phyloP scores from a whole-genome alignment of 2,888 invertebrate genomes.

The Ochropacha duplaris region DNA sequence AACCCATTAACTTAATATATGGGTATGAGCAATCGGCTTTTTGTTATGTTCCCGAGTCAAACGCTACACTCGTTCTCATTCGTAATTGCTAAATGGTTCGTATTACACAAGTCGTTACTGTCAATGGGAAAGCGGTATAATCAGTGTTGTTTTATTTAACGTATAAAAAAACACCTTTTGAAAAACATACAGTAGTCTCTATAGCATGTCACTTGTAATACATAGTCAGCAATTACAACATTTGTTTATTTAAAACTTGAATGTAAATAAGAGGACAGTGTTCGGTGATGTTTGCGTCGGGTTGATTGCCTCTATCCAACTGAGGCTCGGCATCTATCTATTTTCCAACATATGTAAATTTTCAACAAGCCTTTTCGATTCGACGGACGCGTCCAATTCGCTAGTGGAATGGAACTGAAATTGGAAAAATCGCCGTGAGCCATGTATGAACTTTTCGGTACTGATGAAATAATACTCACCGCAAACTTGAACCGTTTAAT shows the following conservation, averaged over 20 bases:
- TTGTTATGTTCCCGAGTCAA: slow-evolving; percentile 55
- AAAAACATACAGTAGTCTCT: slow-evolving; percentile 6
- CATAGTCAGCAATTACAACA: slow-evolving; percentile 37
- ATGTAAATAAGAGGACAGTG: slow-evolving; percentile 55
- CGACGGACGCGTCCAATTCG: slow-evolving; percentile 71
- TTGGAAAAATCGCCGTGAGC: slow-evolving; percentile 67
- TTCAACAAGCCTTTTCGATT: slow-evolving; percentile 76
- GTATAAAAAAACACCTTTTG: slow-evolving; percentile 9
- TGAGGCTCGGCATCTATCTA: slow-evolving; percentile 48
- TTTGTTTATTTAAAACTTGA: slow-evolving; percentile 52
- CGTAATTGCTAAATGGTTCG: slow-evolving; percentile 60
- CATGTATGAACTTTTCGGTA: slow-evolving; percentile 36
- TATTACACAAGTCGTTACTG: slow-evolving; percentile 52
- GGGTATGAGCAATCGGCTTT: slow-evolving; percentile 63
- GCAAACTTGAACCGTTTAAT: slow-evolving; percentile 5
- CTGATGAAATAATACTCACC: slow-evolving; percentile 28
- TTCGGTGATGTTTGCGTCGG: slow-evolving; percentile 55
- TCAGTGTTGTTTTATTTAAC: slow-evolving; percentile 31
- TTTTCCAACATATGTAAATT: slow-evolving; percentile 74
- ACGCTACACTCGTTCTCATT: slow-evolving; percentile 43
- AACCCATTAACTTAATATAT: slow-evolving; percentile 70
- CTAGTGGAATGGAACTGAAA: slow-evolving; percentile 65
- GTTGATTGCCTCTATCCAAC: slow-evolving; percentile 68
- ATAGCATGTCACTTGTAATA: slow-evolving; percentile 27
- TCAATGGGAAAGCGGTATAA: slow-evolving; percentile 32